Evolutionary conservation across 1,140 invertebrate genomes (phyloP), one percentile per base, ranked within the genome.

Genomic region (Drosophila sproati): DNA sequence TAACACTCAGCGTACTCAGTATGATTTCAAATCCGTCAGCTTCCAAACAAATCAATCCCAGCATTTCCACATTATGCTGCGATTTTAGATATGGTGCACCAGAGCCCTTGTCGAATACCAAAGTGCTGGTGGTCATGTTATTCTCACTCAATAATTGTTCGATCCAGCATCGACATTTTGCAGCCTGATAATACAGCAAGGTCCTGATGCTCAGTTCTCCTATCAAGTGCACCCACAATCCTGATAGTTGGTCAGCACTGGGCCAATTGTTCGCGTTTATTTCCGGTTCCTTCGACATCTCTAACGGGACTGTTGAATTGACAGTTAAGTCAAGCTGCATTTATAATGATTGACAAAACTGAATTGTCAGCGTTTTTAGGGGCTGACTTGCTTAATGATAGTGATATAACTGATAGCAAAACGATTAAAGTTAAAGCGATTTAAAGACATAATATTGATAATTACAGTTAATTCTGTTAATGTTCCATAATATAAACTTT

Each of bases 31-130:
- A 78, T 0, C 55, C 8, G 0, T 34, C 4, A 28, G 8, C 1
- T 2, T 6, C 45, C 5, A 82, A 34, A n/a, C 80, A 82, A 34
- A 39, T 48, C 29, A 82, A n/a, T n/a, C 8, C 52, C n/a, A 82
- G 8, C 7, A 82, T 20, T 31, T 82, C 62, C 28, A n/a, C 2
- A 35, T 71, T 34, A 31, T 71, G 66, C 1, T 29, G 20, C 0
- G 5, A 6, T 31, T 57, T 60, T 0, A 78, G 10, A 29, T 32
- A 68, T 29, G 56, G 66, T 8, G 37, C 45, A n/a, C 68, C 54
- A 0, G 28, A 48, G 2, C 20, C 0, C 6, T 73, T 28, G n/a
- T 63, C 56, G 75, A 75, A 82, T 8, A 71, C 0, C 28, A 76
- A 48, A 4, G 29, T 31, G 1, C 55, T 51, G 3, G 41, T 56